A percentile compares a stretch with the other conserved stretches of the same genome.
These are phyloP conservation scores for Mus spretus DNA, from an alignment of 2,797 vertebrate species.

Conservation along the genomic window DNA sequence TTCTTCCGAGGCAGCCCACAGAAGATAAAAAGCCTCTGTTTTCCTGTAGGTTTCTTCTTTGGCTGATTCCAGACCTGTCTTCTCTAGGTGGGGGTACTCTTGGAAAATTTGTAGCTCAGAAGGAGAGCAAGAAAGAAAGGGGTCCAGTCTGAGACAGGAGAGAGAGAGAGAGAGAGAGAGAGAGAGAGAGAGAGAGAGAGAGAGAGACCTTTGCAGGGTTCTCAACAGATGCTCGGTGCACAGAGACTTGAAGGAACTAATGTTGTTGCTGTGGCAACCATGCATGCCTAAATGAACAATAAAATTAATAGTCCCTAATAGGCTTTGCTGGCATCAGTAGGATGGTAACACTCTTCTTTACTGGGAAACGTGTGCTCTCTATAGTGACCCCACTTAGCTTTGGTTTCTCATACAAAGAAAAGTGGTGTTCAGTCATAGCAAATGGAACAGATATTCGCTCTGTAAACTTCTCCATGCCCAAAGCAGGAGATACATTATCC, in stretches of 20 bases:
- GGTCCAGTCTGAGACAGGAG: constrained; percentile 47
- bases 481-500: background rate
- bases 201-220: constrained; percentile 71
- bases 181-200: background rate
- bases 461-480: constrained; percentile 43
- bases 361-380: constrained; percentile 45
- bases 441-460: constrained; percentile 50
- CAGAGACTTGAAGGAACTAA: constrained; percentile 68
- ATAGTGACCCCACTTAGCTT: constrained; percentile 34
- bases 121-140: constrained; percentile 31
- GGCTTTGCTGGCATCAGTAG: constrained; percentile 59
- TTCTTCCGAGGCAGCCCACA: background rate
- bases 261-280: constrained; percentile 80
- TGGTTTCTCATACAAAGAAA: constrained; percentile 48
- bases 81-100: constrained; percentile 44
- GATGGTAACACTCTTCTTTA: constrained; percentile 51
- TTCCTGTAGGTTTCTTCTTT: constrained; percentile 57
- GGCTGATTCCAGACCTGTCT: constrained; percentile 25
- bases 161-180: constrained; percentile 44
- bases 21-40: constrained; percentile 43
- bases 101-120: constrained; percentile 63
- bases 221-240: constrained; percentile 64
- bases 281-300: constrained; percentile 79
- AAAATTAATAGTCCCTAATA: constrained; percentile 78
- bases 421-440: constrained; percentile 21